A percentile compares a stretch with the other conserved stretches of the same genome.
These are phyloP conservation scores for Phylloscopus collybita DNA, from an alignment of 2,797 vertebrate species.

Conservation along the genomic window DNA sequence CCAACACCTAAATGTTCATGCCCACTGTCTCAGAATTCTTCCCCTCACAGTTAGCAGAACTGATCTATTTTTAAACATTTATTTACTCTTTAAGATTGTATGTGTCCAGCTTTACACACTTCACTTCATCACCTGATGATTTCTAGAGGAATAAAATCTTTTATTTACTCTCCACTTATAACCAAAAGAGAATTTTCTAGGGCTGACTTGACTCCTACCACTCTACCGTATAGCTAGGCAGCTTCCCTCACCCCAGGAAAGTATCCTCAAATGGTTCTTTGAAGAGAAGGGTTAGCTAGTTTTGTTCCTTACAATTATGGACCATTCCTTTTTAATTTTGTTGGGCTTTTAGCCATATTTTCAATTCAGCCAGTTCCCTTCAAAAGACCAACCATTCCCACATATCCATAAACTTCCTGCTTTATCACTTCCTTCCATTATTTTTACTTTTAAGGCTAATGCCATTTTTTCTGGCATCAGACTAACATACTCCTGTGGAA, in stretches of 20 bases:
- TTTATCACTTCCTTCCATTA: neutral
- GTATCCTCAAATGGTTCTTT: neutral
- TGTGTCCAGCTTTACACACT: neutral
- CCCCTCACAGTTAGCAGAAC: neutral
- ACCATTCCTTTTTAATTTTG: neutral
- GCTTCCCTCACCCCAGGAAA: neutral
- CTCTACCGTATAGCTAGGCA: neutral
- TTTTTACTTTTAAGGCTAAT: neutral
- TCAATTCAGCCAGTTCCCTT: neutral
- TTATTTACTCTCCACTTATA: neutral
- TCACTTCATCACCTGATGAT: slow-evolving; percentile 8
- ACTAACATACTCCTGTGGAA: neutral
- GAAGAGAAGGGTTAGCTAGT: neutral
- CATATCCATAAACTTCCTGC: neutral
- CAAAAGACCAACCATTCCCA: neutral
- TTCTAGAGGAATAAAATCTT: slow-evolving; percentile 28
- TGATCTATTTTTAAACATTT: slow-evolving; percentile 11
- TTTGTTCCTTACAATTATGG: neutral
- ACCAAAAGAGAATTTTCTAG: slow-evolving; percentile 1
- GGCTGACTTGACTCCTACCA: neutral
- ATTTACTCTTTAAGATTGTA: neutral
- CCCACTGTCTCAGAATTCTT: neutral
- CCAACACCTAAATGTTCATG: neutral
- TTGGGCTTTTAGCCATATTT: neutral
- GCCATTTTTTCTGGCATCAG: neutral